A percentile compares a stretch with the other conserved stretches of the same genome.
phyloP scores from a whole-genome alignment of 2,113 vertebrate genomes.

The Calypte anna region DNA sequence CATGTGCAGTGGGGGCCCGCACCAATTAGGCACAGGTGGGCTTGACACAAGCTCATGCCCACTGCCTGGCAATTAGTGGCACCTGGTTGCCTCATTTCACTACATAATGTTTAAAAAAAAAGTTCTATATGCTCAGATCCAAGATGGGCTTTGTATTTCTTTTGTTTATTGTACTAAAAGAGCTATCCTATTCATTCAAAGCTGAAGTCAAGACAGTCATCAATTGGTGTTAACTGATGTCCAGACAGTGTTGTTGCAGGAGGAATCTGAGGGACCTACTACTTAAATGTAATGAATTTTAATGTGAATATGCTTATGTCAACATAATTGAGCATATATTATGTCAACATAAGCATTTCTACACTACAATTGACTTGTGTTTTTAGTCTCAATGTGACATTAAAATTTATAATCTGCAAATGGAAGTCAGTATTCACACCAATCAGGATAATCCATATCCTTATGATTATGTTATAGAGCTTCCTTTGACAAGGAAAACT shows the following conservation, averaged over 20 bases:
- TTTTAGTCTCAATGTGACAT: neutral
- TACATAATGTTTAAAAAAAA: neutral
- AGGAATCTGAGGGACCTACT: neutral
- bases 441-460: neutral
- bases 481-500: neutral
- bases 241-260: neutral
- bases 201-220: neutral
- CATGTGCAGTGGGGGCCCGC: too few relatives aligned
- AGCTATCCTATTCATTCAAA: conserved; percentile 1
- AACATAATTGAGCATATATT: neutral
- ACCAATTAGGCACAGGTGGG: too few relatives aligned
- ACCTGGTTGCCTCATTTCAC: too few relatives aligned
- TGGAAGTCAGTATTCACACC: neutral
- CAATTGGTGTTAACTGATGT: neutral
- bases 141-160: neutral
- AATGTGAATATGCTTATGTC: neutral
- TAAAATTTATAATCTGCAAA: neutral
- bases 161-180: neutral
- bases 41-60: too few relatives aligned
- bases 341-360: neutral
- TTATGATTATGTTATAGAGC: neutral
- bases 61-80: too few relatives aligned
- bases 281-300: neutral
- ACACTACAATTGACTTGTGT: neutral
- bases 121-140: neutral